phyloP scores from a whole-genome alignment of 2,113 vertebrate species.

The Vidua macroura region DNA sequence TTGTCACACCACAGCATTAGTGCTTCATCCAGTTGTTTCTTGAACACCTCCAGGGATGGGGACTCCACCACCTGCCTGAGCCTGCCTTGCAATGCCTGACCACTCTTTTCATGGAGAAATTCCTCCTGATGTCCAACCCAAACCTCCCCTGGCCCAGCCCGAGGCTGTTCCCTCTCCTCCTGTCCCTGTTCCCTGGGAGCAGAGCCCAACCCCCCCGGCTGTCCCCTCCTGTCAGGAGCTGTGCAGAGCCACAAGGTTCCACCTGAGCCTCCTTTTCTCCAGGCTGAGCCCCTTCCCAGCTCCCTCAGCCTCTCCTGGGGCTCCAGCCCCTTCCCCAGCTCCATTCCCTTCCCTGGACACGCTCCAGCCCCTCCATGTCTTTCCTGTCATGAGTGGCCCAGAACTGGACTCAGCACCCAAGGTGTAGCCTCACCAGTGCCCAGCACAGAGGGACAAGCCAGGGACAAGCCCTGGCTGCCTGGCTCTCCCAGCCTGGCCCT shows the following conservation, averaged over 20 bases:
- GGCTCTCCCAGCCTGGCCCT: neutral
- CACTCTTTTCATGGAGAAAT: neutral
- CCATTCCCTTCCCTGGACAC: accelerated
- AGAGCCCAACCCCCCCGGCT: accelerated
- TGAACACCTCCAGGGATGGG: neutral
- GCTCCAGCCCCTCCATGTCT: accelerated
- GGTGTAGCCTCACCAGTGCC: neutral
- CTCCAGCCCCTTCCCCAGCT: neutral
- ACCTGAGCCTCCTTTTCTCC: neutral
- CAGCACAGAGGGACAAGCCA: neutral
- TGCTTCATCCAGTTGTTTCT: neutral
- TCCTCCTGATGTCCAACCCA: accelerated
- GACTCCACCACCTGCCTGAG: neutral
- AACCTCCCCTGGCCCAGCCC: accelerated
- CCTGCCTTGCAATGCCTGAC: neutral
- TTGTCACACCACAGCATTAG: neutral
- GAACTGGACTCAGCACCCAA: neutral
- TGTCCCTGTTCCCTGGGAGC: neutral
- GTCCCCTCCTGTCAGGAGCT: neutral
- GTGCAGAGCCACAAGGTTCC: neutral
- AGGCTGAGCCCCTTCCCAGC: neutral
- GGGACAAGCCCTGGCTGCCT: neutral
- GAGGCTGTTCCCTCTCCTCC: accelerated
- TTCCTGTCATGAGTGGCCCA: neutral
- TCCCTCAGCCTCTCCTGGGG: neutral